These are phyloP conservation scores for Mesoclemmys tuberculata DNA, from an alignment of 2,113 vertebrate genomes.

Conservation along the genomic window DNA sequence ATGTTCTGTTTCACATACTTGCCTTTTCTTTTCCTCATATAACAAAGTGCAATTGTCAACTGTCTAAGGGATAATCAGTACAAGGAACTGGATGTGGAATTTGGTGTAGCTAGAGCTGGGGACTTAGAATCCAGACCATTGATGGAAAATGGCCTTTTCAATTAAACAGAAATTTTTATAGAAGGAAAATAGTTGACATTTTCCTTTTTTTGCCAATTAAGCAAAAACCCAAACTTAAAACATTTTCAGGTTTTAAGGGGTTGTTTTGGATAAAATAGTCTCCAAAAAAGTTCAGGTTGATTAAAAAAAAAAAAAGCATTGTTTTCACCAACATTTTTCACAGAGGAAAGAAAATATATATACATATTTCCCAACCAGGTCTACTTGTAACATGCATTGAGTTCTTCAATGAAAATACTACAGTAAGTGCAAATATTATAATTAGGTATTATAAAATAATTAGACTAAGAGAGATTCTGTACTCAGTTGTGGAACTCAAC, in stretches of 20 bases:
- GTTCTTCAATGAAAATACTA: background rate
- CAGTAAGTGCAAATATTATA: background rate
- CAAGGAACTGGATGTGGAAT: background rate
- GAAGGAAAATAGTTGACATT: background rate
- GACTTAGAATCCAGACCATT: background rate
- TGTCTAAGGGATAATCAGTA: background rate
- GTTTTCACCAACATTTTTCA: background rate
- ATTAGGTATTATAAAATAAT: background rate
- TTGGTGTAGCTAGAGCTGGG: background rate
- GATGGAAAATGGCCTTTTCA: background rate
- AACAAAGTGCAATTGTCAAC: background rate
- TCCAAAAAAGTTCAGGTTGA: background rate
- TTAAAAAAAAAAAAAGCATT: conserved; percentile 1
- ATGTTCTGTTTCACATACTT: background rate
- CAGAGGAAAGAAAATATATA: background rate
- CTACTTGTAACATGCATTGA: background rate
- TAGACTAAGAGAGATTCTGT: background rate
- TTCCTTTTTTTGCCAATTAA: background rate
- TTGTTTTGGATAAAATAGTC: background rate
- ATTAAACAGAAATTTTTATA: background rate
- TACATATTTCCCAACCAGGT: background rate
- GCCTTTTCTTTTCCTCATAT: background rate
- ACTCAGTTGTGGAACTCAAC: background rate
- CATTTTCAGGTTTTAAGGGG: background rate
- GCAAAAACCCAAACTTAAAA: background rate